Conservation (phyloP, 1,140 invertebrate genomes). For the Condylostylus longicornis region DNA sequence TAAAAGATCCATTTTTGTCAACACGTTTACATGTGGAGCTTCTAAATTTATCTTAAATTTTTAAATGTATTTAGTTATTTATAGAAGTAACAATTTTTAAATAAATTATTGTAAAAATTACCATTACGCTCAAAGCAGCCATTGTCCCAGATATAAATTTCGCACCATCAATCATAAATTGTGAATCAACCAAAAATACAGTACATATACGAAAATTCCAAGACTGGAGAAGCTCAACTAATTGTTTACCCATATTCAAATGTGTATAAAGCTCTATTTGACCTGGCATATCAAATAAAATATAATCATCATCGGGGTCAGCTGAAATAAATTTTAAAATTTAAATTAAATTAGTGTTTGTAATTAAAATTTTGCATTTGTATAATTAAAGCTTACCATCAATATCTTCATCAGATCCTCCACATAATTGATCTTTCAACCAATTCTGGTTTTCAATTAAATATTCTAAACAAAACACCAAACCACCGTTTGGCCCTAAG, state of each 20-base stretch:
- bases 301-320: conserved; percentile 77
- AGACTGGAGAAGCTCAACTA: conserved; percentile 66
- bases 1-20: conserved; percentile 92
- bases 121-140: conserved; percentile 89
- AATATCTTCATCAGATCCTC: conserved; percentile 30
- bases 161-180: conserved; percentile 89
- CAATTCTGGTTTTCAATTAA: conserved; percentile 81
- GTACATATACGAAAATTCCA: conserved; percentile 86
- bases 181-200: conserved; percentile 87
- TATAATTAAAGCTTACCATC: conserved; percentile 16
- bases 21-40: conserved; percentile 82
- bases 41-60: no score
- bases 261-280: conserved; percentile 98
- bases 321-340: conserved; percentile 13
- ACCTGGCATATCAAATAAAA: conserved; percentile 97
- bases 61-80: no score
- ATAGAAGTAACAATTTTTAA: no score
- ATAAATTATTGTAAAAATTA: no score
- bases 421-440: conserved; percentile 68
- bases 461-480: conserved; percentile 95
- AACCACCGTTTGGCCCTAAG: conserved; percentile 93
- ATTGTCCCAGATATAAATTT: conserved; percentile 94
- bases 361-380: background rate
- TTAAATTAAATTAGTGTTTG: no score
- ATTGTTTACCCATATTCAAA: conserved; percentile 69